Evolutionary conservation across 2,888 invertebrate genomes (phyloP), one percentile per base, ranked within the genome.

Genomic region (Epinotia nisella): DNA sequence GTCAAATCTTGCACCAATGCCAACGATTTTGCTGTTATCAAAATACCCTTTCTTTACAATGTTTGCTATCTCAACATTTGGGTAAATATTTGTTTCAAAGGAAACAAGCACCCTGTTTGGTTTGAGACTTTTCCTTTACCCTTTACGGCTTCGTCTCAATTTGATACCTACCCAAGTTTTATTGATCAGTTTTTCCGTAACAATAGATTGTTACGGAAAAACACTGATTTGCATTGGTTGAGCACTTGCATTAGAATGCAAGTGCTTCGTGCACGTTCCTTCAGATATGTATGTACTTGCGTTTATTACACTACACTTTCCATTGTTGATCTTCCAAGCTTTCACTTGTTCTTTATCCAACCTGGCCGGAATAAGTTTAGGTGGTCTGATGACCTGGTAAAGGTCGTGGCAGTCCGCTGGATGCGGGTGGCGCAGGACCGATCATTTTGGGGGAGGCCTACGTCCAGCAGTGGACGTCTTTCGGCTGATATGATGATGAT

Each of bases 111-210:
- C 73, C 61, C 51, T 64, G 64, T 73, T 73, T 73, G 64, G 62
- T 58, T 73, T 64, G 53, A 58, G 68, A 69, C 41, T 73, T 73
- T 68, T 59, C 69, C 68, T 69, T 56, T 69, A 69, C 64, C 64
- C 72, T 68, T 67, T 72, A 68, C 51, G 73, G 69, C 64, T 73
- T 73, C 71, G 61, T 29, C 58, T 69, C 68, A 51, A 73, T 73
- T 73, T 59, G 73, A 73, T 73, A 73, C 62, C 68, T 73, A 73
- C 62, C 68, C 41, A 39, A 59, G 41, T 69, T 73, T 64, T 73
- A 69, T 69, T 73, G 69, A 73, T 69, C 68, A 41, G 56, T 39
- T 72, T 67, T 39, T 67, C 35, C 56, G 24, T 45, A 39, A 29
- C 67, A 61, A 67, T 53, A n/a, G n/a, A n/a, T n/a, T n/a, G n/a